Evolutionary conservation across 2,113 vertebrate genomes (phyloP), one percentile per base, ranked within the genome.

Genomic region (Edolisoma coerulescens): DNA sequence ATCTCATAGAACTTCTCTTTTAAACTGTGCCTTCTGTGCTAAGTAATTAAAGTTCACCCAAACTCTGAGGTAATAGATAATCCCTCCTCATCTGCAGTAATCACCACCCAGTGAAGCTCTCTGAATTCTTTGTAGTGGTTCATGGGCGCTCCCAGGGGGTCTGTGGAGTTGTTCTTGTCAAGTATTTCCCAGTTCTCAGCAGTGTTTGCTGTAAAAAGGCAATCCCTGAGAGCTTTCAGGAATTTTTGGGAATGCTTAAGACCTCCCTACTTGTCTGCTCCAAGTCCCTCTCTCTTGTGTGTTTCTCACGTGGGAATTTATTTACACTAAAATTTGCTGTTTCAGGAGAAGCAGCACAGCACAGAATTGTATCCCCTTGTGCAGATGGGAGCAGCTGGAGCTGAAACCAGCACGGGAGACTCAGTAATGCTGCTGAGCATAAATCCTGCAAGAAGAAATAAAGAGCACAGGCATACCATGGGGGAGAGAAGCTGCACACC

Each of bases 351-450:
- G 69, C 0, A 68, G 61, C 56, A 10, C 6, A 21, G 60, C 59
- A 42, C 73, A 84, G 76, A 12, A 9, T 0, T 63, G 47, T 7
- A 35, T 67, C 52, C 45, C 71, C 22, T 5, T 2, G 77, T 54
- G 64, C 95, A 96, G 91, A 87, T 94, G 80, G 84, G 60, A 96
- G 69, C 91, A 95, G 94, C 91, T 96, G 93, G 87, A 92, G 86
- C 91, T 81, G 50, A 50, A 11, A 42, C 7, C 64, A 71, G 64
- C 91, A 47, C 56, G n/a, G 74, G 68, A 75, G 77, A 32, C 44
- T 49, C 91, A 32, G 60, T 2, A 16, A 27, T 3, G 61, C 32
- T 71, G 87, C 56, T 33, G 41, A 95, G 77, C 73, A 63, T 13
- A 78, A 84, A 75, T 63, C 42, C 77, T 80, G 56, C 60, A n/a